Conservation (phyloP, 2,113 vertebrate species). For the Poeciliopsis retropinna region DNA sequence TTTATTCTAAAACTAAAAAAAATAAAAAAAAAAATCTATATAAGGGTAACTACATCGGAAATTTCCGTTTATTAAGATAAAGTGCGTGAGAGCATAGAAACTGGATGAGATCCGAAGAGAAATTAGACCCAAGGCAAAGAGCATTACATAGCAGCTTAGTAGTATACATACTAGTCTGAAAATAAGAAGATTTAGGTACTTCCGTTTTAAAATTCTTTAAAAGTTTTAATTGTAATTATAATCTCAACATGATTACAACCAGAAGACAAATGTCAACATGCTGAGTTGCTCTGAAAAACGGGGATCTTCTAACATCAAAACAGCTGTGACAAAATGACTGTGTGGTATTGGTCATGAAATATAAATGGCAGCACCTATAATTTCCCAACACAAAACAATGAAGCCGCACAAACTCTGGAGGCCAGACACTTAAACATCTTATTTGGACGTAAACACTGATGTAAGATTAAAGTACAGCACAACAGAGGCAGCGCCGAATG, state of each 20-base stretch:
- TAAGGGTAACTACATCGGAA: neutral
- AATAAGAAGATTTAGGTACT: neutral
- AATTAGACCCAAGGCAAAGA: neutral
- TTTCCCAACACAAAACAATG: neutral
- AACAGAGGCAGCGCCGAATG: neutral
- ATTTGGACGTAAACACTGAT: neutral
- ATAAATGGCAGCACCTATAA: neutral
- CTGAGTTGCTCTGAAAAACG: neutral
- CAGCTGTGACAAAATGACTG: neutral
- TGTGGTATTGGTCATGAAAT: neutral
- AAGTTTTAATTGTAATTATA: neutral
- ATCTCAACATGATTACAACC: neutral
- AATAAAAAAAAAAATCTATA: neutral
- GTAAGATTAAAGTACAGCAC: neutral
- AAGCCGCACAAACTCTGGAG: neutral
- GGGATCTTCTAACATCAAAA: neutral
- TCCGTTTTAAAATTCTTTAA: neutral
- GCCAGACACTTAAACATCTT: neutral
- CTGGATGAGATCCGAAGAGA: neutral
- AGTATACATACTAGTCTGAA: neutral
- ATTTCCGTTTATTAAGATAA: neutral
- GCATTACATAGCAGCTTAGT: neutral
- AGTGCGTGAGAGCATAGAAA: neutral
- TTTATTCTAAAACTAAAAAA: neutral
- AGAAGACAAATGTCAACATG: neutral